These are phyloP conservation scores for Carcharodon carcharias DNA, from an alignment of 2,797 vertebrate species.

Conservation along the genomic window DNA sequence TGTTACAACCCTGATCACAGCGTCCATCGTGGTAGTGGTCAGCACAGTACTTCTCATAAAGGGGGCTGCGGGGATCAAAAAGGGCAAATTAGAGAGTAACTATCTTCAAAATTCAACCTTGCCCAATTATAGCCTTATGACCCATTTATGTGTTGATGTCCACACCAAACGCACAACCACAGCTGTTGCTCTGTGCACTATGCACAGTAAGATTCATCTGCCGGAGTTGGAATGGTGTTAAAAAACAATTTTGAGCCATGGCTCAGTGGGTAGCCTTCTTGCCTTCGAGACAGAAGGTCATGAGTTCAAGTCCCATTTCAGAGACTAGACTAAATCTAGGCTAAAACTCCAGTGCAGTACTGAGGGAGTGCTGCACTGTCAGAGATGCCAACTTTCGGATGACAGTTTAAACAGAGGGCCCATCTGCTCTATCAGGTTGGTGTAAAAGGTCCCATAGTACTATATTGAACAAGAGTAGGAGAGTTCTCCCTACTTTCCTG, in stretches of 20 bases:
- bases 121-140: not conserved
- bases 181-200: not conserved
- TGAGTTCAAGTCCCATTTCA: not conserved
- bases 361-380: not conserved
- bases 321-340: not conserved
- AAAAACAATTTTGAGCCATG: not conserved
- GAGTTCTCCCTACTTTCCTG: not conserved
- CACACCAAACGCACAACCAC: no score
- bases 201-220: not conserved
- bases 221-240: not conserved
- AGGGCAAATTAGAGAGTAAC: not conserved
- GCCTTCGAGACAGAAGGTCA: not conserved
- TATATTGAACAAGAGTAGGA: not conserved
- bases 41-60: slow-evolving; percentile 77
- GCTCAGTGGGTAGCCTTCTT: not conserved
- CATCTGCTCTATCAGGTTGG: not conserved
- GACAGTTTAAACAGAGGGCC: not conserved
- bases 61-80: not conserved
- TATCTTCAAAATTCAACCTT: not conserved
- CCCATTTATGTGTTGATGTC: not conserved
- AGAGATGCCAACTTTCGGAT: not conserved
- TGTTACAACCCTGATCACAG: slow-evolving; percentile 85
- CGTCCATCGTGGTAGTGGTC: slow-evolving; percentile 76
- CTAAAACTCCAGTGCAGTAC: not conserved
- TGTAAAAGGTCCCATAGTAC: not conserved